phyloP scores from a whole-genome alignment of 1,140 invertebrate genomes.

The Platyscapa corneri region DNA sequence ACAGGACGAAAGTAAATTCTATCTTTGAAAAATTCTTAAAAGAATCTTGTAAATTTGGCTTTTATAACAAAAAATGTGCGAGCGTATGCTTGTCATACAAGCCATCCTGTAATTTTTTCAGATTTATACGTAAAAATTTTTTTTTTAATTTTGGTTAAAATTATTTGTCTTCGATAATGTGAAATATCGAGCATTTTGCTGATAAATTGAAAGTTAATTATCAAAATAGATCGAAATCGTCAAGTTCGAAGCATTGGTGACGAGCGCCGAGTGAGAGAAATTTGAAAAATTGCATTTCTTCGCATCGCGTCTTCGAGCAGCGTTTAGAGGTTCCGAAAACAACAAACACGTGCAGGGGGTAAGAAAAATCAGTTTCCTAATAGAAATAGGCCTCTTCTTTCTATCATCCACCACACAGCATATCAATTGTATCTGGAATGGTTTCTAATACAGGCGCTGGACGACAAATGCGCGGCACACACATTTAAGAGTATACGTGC shows the following conservation, averaged over 20 bases:
- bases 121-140: no score
- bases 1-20: no score
- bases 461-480: constrained; percentile 52
- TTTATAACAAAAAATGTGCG: no score
- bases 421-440: constrained; percentile 19
- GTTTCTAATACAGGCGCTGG: constrained; percentile 51
- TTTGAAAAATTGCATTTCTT: not conserved
- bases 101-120: no score
- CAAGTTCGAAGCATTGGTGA: not conserved
- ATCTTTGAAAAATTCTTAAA: no score
- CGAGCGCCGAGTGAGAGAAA: not conserved
- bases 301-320: not conserved
- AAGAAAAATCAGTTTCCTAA: constrained; percentile 47
- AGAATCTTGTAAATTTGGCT: no score
- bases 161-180: no score
- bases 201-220: no score
- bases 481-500: not conserved
- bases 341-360: constrained; percentile 21
- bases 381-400: not conserved
- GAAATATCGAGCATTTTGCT: no score
- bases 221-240: no score
- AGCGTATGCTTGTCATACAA: no score
- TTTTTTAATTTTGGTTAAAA: no score
- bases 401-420: not conserved
- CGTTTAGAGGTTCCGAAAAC: not conserved